Base-by-base conservation (phyloP, 2,888 invertebrate genomes). In the Ennomos erosarius region DNA sequence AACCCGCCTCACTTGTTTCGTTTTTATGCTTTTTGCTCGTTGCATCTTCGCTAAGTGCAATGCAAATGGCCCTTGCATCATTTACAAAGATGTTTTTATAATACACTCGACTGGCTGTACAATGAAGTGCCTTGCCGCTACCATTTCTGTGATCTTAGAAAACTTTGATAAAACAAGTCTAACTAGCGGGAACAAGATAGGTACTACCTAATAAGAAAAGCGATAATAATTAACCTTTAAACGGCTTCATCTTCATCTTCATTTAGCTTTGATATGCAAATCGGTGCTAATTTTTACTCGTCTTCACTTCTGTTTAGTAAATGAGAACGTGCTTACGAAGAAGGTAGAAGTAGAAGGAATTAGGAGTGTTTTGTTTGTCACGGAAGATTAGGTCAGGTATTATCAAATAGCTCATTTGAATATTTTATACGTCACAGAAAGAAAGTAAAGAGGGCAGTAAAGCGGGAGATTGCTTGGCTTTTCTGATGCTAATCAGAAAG, bases 1-100 rank as follows among this genome's bases (percentile, higher is more conserved):
- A 78, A 84, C 82, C 82, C 80, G 78, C 78, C 71, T 75, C 65
- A 73, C 67, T 79, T 79, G 72, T 80, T 83, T 84, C 77, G 81
- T 83, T 55, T 81, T 80, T 81, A 69, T 71, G 64, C 77, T 82
- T 84, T 80, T 80, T 83, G 72, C 76, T 75, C 73, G 73, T 76
- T 76, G 71, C 79, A 81, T 84, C 82, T 74, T 71, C 71, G 82
- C 82, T 87, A 85, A 88, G 85, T 88, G 85, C 85, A 84, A 87
- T 84, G 84, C 85, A 86, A 88, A 88, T 85, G 84, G 79, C 80
- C 80, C 81, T 81, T 82, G 79, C 85, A 84, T 87, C 82, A 81
- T 86, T 86, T 84, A 84, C 85, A 85, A 82, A 85, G 81, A 84
- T 76, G 86, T 84, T 88, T 87, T 85, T 83, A 85, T 4, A 26